These are phyloP conservation scores for Lepidocyrtinus sp. DNA, from an alignment of 2,888 invertebrate genomes.

Conservation along the genomic window DNA sequence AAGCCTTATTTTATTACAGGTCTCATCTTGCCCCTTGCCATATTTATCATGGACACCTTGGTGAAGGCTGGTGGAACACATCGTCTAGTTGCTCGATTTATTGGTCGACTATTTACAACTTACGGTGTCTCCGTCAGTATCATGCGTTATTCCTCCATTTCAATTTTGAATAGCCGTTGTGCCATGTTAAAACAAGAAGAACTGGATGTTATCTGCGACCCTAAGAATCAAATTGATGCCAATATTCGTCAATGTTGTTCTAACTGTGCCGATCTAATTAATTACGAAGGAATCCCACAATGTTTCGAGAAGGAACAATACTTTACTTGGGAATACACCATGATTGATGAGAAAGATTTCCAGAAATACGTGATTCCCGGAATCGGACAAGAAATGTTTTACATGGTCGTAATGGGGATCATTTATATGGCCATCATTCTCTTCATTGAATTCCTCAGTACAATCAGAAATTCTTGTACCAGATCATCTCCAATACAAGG, in stretches of 20 bases:
- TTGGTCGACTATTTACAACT: conserved; percentile 62
- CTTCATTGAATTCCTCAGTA: conserved; percentile 53
- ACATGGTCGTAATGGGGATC: conserved; percentile 58
- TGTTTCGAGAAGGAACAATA: conserved; percentile 60
- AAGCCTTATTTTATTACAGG: conserved; percentile 26
- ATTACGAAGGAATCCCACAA: conserved; percentile 30
- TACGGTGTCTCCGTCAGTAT: conserved; percentile 66
- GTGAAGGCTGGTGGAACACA: conserved; percentile 17
- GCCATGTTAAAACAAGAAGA: conserved; percentile 61
- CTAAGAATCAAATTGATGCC: conserved; percentile 62
- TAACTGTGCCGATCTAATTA: conserved; percentile 37
- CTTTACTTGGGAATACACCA: conserved; percentile 64
- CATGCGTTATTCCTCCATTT: conserved; percentile 65
- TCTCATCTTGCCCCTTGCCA: conserved; percentile 50
- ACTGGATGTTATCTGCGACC: conserved; percentile 62
- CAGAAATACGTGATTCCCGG: conserved; percentile 59
- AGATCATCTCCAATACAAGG: not conserved
- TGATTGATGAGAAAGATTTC: conserved; percentile 60
- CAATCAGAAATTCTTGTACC: not conserved
- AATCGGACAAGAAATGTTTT: conserved; percentile 65
- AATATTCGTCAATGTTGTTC: conserved; percentile 51
- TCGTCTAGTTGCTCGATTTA: conserved; percentile 25
- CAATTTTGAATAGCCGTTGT: conserved; percentile 65
- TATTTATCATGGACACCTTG: conserved; percentile 49
- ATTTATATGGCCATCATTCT: conserved; percentile 59